These are phyloP conservation scores for Zootoca vivipara DNA, from an alignment of 2,113 vertebrate species.

Conservation along the genomic window DNA sequence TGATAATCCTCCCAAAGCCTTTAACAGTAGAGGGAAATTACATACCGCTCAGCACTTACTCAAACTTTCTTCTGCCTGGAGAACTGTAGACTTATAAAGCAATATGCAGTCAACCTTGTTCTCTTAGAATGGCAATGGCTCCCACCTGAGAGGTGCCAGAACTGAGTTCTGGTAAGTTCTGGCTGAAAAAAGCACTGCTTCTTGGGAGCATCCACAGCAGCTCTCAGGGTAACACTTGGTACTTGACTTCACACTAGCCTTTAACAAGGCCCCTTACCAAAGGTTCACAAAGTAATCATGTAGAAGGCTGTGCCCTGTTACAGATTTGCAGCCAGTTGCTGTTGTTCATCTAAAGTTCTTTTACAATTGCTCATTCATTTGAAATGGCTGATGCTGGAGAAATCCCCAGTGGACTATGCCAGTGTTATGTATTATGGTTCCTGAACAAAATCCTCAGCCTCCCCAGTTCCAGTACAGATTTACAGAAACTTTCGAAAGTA, in stretches of 20 bases:
- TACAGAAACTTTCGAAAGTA: accelerated
- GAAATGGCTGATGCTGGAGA: neutral
- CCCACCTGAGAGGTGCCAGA: too few relatives aligned
- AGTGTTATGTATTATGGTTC: neutral
- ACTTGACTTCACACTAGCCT: neutral
- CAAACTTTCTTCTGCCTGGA: too few relatives aligned
- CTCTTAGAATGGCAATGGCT: too few relatives aligned
- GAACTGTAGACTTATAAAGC: too few relatives aligned
- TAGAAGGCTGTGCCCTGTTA: neutral
- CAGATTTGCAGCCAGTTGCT: neutral
- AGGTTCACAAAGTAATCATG: neutral
- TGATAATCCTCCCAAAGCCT: too few relatives aligned
- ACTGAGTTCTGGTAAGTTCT: too few relatives aligned
- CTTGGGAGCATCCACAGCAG: neutral
- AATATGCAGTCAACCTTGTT: too few relatives aligned
- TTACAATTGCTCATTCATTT: neutral
- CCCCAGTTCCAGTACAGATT: neutral
- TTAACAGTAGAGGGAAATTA: too few relatives aligned
- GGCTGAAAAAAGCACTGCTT: too few relatives aligned
- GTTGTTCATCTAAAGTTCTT: neutral
- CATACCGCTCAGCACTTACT: too few relatives aligned
- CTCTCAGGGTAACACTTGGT: neutral
- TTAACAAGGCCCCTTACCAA: neutral
- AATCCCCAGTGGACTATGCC: neutral
- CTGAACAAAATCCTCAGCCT: neutral